A percentile compares a stretch with the other conserved stretches of the same genome.
Conservation (phyloP, 2,113 vertebrate species). For the Pterocles gutturalis region DNA sequence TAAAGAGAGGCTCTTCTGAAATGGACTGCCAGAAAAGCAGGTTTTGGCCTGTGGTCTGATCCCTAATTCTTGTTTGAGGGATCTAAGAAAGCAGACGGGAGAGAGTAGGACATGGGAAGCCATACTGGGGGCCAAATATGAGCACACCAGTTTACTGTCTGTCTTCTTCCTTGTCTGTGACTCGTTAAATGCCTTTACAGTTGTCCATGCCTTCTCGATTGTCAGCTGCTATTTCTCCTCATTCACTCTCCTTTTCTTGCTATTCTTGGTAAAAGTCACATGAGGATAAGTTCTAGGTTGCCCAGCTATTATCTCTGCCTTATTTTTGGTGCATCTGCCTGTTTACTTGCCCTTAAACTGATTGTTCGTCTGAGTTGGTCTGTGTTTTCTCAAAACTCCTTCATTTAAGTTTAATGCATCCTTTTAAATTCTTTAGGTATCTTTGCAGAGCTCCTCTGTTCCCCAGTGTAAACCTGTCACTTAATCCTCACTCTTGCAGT, state of each 20-base stretch:
- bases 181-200: neutral
- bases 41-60: neutral
- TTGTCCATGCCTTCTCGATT: neutral
- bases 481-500: constrained; percentile 6
- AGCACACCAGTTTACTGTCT: neutral
- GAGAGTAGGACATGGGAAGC: neutral
- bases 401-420: neutral
- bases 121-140: neutral
- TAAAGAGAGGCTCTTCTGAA: neutral
- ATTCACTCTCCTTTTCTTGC: neutral
- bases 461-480: neutral
- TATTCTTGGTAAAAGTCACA: neutral
- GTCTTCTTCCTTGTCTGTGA: neutral
- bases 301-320: neutral
- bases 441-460: constrained; percentile 20
- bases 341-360: constrained; percentile 31
- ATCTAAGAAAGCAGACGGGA: neutral
- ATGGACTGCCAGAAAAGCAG: neutral
- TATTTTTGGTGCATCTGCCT: neutral
- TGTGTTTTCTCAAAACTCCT: neutral
- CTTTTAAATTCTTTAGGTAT: constrained; percentile 26
- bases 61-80: neutral
- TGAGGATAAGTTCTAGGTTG: neutral
- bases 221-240: neutral
- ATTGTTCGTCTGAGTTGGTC: neutral